A percentile compares a stretch with the other conserved stretches of the same genome.
Conservation (phyloP, 1,140 invertebrate species). For the Bombus pascuorum region DNA sequence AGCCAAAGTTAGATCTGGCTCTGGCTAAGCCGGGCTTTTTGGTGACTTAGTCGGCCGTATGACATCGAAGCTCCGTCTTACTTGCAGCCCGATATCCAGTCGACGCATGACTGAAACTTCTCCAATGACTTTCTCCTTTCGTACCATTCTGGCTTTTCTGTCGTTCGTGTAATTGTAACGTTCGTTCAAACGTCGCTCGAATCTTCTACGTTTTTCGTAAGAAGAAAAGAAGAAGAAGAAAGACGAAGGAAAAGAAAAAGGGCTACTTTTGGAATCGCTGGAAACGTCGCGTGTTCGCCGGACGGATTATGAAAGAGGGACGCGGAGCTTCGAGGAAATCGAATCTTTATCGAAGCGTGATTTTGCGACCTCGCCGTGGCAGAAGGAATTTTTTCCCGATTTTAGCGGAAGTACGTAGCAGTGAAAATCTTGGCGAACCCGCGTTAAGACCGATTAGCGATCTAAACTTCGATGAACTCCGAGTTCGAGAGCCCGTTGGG, state of each 20-base stretch:
- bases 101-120: not conserved
- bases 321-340: not conserved
- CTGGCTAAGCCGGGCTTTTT: constrained; percentile 68
- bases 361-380: not conserved
- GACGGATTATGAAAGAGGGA: not conserved
- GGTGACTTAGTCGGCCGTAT: constrained; percentile 68
- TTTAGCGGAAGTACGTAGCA: not conserved
- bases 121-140: not conserved
- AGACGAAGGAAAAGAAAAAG: not conserved
- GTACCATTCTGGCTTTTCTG: no score
- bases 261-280: not conserved
- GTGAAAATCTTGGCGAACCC: constrained; percentile 26
- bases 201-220: not conserved
- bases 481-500: constrained; percentile 57
- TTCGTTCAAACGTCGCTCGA: not conserved
- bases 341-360: not conserved
- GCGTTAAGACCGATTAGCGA: constrained; percentile 69
- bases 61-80: constrained; percentile 60
- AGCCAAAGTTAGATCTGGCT: constrained; percentile 66
- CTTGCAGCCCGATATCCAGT: constrained; percentile 19
- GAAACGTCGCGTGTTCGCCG: no score
- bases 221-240: not conserved
- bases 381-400: not conserved
- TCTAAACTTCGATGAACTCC: constrained; percentile 69
- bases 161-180: not conserved